Evolutionary conservation across 2,888 invertebrate genomes (phyloP).

Genomic region (Epiblema foenella): DNA sequence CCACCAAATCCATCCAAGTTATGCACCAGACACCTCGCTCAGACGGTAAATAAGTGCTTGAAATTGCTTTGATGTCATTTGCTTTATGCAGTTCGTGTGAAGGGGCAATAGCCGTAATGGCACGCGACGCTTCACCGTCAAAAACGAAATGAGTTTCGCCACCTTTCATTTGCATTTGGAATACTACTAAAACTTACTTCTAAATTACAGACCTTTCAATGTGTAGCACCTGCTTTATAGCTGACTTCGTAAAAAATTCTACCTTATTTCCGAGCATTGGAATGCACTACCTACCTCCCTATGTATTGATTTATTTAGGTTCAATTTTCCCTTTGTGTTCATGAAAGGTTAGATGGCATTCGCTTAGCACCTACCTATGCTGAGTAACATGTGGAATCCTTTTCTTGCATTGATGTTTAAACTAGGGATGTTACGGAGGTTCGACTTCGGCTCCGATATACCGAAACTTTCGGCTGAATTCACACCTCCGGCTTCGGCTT

Average conservation of each 20-base stretch:
- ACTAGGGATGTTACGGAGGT: no score
- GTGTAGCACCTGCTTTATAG: slow-evolving; percentile 13
- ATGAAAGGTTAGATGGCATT: no score
- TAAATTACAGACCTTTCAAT: slow-evolving; percentile 23
- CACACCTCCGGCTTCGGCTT: no score
- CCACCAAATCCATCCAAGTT: not conserved
- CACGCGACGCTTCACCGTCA: slow-evolving; percentile 65
- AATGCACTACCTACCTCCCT: no score
- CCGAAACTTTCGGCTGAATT: no score
- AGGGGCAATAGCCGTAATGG: slow-evolving; percentile 59
- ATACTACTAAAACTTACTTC: slow-evolving; percentile 33
- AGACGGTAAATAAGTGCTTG: slow-evolving; percentile 44
- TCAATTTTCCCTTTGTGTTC: no score
- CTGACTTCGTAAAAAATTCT: not conserved
- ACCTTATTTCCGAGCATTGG: not conserved
- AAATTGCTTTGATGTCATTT: slow-evolving; percentile 54
- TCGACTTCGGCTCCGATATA: no score
- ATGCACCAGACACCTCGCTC: slow-evolving; percentile 2
- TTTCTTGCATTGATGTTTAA: no score
- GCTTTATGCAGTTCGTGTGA: slow-evolving; percentile 65
- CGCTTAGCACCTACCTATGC: no score
- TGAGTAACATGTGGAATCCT: no score
- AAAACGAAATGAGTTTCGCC: slow-evolving; percentile 58
- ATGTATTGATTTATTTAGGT: no score
- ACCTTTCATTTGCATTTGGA: slow-evolving; percentile 40